These are phyloP conservation scores for Oxytorus armatus DNA, from an alignment of 2,888 invertebrate genomes.

Conservation along the genomic window DNA sequence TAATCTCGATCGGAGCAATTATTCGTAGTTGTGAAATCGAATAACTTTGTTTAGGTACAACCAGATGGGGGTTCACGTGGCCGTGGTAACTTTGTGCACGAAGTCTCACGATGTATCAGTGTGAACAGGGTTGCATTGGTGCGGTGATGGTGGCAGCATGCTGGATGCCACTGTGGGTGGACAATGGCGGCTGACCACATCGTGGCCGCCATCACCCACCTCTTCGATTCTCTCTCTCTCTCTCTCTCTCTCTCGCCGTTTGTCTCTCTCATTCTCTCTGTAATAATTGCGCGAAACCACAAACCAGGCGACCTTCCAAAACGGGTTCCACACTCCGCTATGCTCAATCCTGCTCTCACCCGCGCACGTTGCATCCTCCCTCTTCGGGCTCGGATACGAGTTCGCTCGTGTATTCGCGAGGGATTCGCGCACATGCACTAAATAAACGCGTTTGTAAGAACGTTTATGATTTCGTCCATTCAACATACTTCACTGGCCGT, in stretches of 20 bases:
- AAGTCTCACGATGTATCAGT: conserved; percentile 36
- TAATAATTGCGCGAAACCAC: conserved; percentile 69
- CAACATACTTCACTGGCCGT: too few species aligned
- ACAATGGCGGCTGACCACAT: conserved; percentile 64
- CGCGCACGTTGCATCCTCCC: conserved; percentile 21
- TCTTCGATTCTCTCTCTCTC: conserved; percentile 13
- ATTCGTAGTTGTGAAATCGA: conserved; percentile 24
- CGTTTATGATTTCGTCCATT: too few species aligned
- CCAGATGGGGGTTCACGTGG: conserved; percentile 6
- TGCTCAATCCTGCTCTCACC: conserved; percentile 31
- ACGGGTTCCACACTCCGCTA: conserved; percentile 70
- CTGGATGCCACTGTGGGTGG: conserved; percentile 47
- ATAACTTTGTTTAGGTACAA: conserved; percentile 12
- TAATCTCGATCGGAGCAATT: conserved; percentile 11
- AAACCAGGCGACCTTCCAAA: conserved; percentile 74
- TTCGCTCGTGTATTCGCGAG: conserved; percentile 15
- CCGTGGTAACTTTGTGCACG: conserved; percentile 25
- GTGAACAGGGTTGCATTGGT: conserved; percentile 40
- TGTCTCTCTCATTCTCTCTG: conserved; percentile 52
- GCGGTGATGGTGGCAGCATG: conserved; percentile 44
- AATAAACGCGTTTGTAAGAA: too few species aligned
- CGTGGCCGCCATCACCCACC: conserved; percentile 44
- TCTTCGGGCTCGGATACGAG: conserved; percentile 21
- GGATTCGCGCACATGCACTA: background rate
- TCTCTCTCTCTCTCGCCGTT: conserved; percentile 46